Evolutionary conservation across 2,888 invertebrate genomes (phyloP).

Genomic region (Andricus curvator): DNA sequence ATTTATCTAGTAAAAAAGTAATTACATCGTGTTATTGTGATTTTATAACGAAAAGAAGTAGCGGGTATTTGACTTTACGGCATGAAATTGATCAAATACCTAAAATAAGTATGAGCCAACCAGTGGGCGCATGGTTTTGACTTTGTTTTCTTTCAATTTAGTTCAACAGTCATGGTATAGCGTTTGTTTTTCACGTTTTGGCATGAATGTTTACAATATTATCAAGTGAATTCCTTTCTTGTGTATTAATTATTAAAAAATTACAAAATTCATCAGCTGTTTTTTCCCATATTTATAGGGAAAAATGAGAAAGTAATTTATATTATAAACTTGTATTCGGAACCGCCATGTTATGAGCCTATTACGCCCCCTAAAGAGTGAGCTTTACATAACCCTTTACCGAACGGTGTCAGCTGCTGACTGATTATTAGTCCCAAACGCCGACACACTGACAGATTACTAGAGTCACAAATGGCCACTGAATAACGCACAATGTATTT

Average conservation of each 20-base stretch:
- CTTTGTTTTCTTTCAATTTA: slow-evolving; percentile 61
- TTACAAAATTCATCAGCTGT: slow-evolving; percentile 42
- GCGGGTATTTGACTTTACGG: slow-evolving; percentile 58
- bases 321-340: background rate
- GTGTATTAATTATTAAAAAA: slow-evolving; percentile 51
- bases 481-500: too few species aligned
- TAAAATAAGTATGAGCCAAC: slow-evolving; percentile 65
- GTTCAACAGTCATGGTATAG: slow-evolving; percentile 59
- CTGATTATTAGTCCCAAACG: too few species aligned
- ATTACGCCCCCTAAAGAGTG: too few species aligned
- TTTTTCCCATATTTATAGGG: slow-evolving; percentile 38
- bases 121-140: slow-evolving; percentile 72
- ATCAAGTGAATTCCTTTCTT: slow-evolving; percentile 56
- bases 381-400: too few species aligned
- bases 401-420: too few species aligned
- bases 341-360: too few species aligned
- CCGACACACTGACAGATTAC: too few species aligned
- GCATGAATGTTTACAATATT: slow-evolving; percentile 67
- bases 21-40: background rate
- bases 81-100: slow-evolving; percentile 62
- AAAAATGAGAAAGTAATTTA: background rate
- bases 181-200: slow-evolving; percentile 57
- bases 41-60: slow-evolving; percentile 50
- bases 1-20: background rate
- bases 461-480: too few species aligned